Evolutionary conservation across 1,140 invertebrate species (phyloP).

Genomic region (Diorhabda sublineata): DNA sequence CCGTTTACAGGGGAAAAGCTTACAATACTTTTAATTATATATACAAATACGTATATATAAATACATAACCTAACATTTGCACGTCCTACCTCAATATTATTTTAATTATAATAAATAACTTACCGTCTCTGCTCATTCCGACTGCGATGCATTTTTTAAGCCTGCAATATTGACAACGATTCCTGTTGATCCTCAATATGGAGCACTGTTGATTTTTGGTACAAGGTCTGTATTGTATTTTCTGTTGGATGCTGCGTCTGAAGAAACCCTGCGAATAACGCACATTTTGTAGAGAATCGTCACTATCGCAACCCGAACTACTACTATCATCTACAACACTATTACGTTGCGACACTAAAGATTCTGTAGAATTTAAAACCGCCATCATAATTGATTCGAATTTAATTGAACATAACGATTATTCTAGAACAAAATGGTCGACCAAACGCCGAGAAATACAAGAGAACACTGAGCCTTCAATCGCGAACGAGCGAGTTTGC

Average conservation of each 20-base stretch:
- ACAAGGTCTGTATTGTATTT: slow-evolving; percentile 96
- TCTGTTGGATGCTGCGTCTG: slow-evolving; percentile 91
- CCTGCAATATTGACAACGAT: slow-evolving; percentile 94
- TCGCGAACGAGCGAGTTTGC: slow-evolving; percentile 49
- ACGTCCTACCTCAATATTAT: too few relatives aligned
- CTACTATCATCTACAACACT: slow-evolving; percentile 25
- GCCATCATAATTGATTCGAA: slow-evolving; percentile 40
- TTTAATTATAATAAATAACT: slow-evolving; percentile 43
- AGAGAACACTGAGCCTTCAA: slow-evolving; percentile 41
- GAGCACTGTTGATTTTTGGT: slow-evolving; percentile 97
- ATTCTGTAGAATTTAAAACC: slow-evolving; percentile 42
- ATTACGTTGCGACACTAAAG: slow-evolving; percentile 25
- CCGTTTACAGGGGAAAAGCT: neutral
- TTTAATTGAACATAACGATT: neutral
- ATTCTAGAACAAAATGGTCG: neutral
- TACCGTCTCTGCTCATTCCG: slow-evolving; percentile 97
- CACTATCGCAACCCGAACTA: slow-evolving; percentile 59
- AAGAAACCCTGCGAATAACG: slow-evolving; percentile 75
- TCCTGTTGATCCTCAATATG: slow-evolving; percentile 93
- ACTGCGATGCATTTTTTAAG: slow-evolving; percentile 97
- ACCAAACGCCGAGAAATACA: slow-evolving; percentile 29
- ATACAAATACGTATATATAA: too few relatives aligned
- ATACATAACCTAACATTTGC: too few relatives aligned
- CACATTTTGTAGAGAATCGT: slow-evolving; percentile 50
- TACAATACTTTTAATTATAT: neutral